Conservation (phyloP, 2,113 vertebrate genomes). For the Heterotilapia buettikoferi region DNA sequence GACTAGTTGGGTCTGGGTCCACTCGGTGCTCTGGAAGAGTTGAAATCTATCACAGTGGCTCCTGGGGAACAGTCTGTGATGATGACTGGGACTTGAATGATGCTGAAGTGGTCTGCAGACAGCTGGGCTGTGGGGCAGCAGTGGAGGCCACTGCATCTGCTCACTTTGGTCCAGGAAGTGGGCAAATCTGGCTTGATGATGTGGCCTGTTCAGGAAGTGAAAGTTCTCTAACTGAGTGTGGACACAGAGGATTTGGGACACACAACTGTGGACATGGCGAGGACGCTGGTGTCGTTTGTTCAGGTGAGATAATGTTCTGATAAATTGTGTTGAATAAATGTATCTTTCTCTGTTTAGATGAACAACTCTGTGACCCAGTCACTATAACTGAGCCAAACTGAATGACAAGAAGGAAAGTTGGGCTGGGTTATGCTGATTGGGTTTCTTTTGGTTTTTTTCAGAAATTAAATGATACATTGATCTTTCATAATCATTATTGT, state of each 20-base stretch:
- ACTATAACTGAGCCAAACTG: fast-evolving
- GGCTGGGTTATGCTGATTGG: background rate
- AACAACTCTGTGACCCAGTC: background rate
- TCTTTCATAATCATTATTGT: background rate
- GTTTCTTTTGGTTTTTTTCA: background rate
- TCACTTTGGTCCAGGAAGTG: background rate
- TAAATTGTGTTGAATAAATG: background rate
- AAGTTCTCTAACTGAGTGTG: fast-evolving
- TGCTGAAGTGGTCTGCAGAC: fast-evolving
- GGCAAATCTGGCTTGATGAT: fast-evolving
- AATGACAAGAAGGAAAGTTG: background rate
- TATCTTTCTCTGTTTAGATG: background rate
- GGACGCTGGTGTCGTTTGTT: background rate
- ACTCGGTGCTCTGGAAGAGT: background rate
- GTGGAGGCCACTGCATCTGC: fast-evolving
- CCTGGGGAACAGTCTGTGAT: background rate
- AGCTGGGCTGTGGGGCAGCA: fast-evolving
- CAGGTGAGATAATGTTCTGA: background rate
- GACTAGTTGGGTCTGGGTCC: background rate
- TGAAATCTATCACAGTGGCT: background rate
- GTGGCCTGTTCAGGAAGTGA: background rate
- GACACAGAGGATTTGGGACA: fast-evolving
- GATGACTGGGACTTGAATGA: fast-evolving
- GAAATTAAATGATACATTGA: background rate
- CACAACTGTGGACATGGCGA: background rate